Percentiles rank a stretch among this genome's conserved stretches.
phyloP scores from a whole-genome alignment of 2,888 invertebrate genomes.

The Sphinx pinastri region DNA sequence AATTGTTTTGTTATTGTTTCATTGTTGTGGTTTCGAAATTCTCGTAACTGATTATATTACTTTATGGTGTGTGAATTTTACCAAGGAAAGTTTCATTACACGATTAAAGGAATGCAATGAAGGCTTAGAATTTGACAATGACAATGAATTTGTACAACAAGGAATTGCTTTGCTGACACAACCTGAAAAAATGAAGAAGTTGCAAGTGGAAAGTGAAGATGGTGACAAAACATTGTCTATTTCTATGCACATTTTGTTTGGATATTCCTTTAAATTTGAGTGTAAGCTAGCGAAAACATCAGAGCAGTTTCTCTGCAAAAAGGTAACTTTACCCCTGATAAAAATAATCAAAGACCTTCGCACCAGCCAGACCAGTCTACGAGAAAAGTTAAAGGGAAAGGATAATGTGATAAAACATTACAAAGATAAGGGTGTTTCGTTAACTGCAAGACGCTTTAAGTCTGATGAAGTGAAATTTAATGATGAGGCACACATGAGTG shows the following conservation, averaged over 20 bases:
- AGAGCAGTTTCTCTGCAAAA: constrained; percentile 59
- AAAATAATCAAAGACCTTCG: constrained; percentile 73
- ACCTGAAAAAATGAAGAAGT: constrained; percentile 50
- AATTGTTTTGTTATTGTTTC: no score
- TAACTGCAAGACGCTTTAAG: constrained; percentile 62
- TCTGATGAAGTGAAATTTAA: constrained; percentile 49
- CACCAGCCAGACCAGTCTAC: constrained; percentile 68
- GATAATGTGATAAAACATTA: constrained; percentile 83
- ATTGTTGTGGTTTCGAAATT: no score
- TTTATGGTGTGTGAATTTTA: no score
- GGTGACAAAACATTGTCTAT: constrained; percentile 44
- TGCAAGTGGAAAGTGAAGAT: constrained; percentile 40
- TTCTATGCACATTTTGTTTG: constrained; percentile 47
- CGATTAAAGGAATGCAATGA: constrained; percentile 60
- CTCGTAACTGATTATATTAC: no score
- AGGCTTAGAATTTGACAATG: constrained; percentile 52
- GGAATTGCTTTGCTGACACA: constrained; percentile 55
- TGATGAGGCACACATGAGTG: constrained; percentile 55
- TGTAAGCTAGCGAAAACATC: constrained; percentile 53
- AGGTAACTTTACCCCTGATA: constrained; percentile 61
- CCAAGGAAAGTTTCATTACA: constrained; percentile 48
- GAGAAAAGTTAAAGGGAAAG: constrained; percentile 73
- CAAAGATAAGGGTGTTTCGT: constrained; percentile 74
- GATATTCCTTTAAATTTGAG: constrained; percentile 55
- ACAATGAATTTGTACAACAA: constrained; percentile 52